phyloP scores from a whole-genome alignment of 1,140 invertebrate species.

The Liolophura sinensis region DNA sequence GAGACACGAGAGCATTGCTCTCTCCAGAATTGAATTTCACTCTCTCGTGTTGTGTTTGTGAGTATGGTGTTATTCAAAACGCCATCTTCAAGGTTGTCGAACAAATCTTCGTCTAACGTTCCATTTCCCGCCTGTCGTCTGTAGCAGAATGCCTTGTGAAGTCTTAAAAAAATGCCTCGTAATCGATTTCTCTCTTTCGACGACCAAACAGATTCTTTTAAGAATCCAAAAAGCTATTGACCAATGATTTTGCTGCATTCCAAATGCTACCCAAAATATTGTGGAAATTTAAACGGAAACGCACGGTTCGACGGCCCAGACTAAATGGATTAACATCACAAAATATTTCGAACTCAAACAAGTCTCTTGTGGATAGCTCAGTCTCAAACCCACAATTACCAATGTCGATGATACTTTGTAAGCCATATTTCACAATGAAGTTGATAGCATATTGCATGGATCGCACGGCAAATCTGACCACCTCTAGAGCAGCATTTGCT shows the following conservation, averaged over 20 bases:
- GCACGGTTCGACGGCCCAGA: constrained; percentile 8
- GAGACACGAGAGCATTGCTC: too few species aligned
- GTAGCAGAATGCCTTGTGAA: too few species aligned
- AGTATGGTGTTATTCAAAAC: too few species aligned
- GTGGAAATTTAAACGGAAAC: constrained; percentile 14
- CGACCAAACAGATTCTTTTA: too few species aligned
- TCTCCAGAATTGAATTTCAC: too few species aligned
- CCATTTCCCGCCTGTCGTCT: too few species aligned
- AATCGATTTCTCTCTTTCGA: too few species aligned
- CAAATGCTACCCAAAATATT: constrained; percentile 18
- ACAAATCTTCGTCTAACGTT: too few species aligned
- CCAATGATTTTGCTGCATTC: constrained; percentile 13
- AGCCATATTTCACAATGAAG: constrained; percentile 10
- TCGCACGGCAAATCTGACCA: constrained; percentile 10
- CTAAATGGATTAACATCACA: constrained; percentile 20
- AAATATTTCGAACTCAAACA: constrained; percentile 15
- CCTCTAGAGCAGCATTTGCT: constrained; percentile 13
- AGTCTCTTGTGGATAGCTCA: constrained; percentile 13
- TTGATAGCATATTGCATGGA: constrained; percentile 4
- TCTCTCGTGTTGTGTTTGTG: too few species aligned
- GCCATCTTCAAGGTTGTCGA: too few species aligned
- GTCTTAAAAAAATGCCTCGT: too few species aligned
- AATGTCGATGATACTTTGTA: constrained; percentile 17
- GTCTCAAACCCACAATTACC: constrained; percentile 17
- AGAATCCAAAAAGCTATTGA: constrained; percentile 9